Base-by-base conservation (phyloP, 2,888 invertebrate species). In the Zygothrica quintamaculata region DNA sequence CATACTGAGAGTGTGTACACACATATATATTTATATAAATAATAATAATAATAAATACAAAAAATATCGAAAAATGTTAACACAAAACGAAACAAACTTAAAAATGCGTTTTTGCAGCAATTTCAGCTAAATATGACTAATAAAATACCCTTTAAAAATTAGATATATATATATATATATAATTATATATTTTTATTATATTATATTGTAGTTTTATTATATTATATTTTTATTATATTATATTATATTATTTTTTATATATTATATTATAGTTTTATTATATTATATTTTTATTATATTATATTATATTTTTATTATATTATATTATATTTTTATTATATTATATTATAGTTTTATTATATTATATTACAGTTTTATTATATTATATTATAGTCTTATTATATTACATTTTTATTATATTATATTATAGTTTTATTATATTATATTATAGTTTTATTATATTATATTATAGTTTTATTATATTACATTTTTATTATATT, bases 1-100 rank as follows among this genome's bases (percentile, higher is more conserved):
- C n/a, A n/a, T 48, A 52, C 64, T 66, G 61, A 53, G 50, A 53
- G 50, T 42, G 48, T n/a, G n/a, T n/a, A n/a, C n/a, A n/a, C n/a
- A n/a, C n/a, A n/a, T n/a, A n/a, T n/a, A n/a, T n/a, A n/a, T n/a
- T n/a, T n/a, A n/a, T n/a, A n/a, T n/a, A n/a, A n/a, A n/a, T n/a
- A n/a, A n/a, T n/a, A n/a, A n/a, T n/a, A n/a, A n/a, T 50, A 48
- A 36, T 60, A 42, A n/a, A 67, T 29, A 42, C 51, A 34, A 65
- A 46, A 42, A 56, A 22, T 33, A 56, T 52, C 25, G 29, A 40
- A 36, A 48, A 56, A 29, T 18, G 48, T 31, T 43, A 43, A 22
- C 43, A 34, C 42, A 44, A 48, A 52, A 26, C 51, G 36, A 65
- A 50, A 53, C 50, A 47, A 34, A 39, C 13, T n/a, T n/a, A 16